Conservation (phyloP, 2,888 invertebrate species). For the Sphecodes monilicornis region DNA sequence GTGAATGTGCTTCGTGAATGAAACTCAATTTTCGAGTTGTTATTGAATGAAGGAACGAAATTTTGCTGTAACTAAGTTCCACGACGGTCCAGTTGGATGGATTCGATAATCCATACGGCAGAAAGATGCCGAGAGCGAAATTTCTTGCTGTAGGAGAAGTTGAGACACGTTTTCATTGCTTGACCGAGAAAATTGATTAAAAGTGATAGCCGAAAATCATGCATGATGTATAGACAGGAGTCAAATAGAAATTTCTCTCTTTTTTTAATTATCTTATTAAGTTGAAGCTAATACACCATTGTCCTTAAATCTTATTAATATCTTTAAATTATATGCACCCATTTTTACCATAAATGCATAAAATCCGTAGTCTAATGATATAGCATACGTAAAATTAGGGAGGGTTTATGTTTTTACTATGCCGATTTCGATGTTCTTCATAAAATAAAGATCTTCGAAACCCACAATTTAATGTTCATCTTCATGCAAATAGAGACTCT, state of each 20-base stretch:
- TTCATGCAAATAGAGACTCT: too few species aligned
- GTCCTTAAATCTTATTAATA: too few species aligned
- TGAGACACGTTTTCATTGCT: neutral
- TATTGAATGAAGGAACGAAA: neutral
- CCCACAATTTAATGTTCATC: neutral
- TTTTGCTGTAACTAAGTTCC: neutral
- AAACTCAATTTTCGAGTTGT: neutral
- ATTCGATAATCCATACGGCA: neutral
- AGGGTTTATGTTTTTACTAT: neutral
- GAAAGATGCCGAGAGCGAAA: neutral
- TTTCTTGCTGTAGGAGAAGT: neutral
- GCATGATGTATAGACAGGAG: too few species aligned
- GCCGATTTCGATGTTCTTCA: neutral
- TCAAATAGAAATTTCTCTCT: too few species aligned
- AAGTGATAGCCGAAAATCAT: neutral
- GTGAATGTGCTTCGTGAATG: neutral
- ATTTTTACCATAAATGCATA: too few species aligned
- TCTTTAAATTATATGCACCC: too few species aligned
- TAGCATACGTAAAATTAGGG: neutral
- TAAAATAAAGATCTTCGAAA: neutral
- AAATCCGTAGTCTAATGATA: too few species aligned
- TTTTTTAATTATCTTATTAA: too few species aligned
- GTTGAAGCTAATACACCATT: too few species aligned
- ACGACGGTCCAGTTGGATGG: neutral
- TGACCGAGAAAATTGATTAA: neutral